Evolutionary conservation across 2,113 vertebrate genomes (phyloP).

Genomic region (Pterocles orientalis): DNA sequence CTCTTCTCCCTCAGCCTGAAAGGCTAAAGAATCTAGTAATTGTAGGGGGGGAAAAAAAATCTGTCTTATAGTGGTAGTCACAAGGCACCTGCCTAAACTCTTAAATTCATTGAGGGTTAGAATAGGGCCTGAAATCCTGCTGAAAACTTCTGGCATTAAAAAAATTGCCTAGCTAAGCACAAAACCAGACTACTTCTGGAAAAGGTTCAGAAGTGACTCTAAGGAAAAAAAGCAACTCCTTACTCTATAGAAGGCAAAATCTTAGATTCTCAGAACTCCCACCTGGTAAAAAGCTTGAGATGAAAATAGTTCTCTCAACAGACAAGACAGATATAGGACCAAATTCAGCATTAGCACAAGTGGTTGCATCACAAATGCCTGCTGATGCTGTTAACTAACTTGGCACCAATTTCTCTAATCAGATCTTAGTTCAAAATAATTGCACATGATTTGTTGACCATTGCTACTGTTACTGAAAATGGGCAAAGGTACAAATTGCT

Average conservation of each 20-base stretch:
- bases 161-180: not conserved
- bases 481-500: not conserved
- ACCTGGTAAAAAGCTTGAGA: not conserved
- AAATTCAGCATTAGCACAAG: not conserved
- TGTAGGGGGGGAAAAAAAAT: not conserved
- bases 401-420: not conserved
- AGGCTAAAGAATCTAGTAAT: not conserved
- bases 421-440: conserved; percentile 18
- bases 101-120: not conserved
- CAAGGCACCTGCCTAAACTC: not conserved
- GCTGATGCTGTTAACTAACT: not conserved
- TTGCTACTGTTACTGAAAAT: not conserved
- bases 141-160: not conserved
- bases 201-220: not conserved
- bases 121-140: not conserved
- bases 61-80: not conserved
- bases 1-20: not conserved
- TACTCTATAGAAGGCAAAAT: not conserved
- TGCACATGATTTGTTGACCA: not conserved
- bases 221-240: not conserved
- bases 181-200: not conserved
- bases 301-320: not conserved
- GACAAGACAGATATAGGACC: not conserved
- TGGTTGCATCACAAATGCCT: not conserved
- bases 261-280: not conserved